Evolutionary conservation across 2,113 vertebrate species (phyloP).

Genomic region (Neodontobutis hainanensis): DNA sequence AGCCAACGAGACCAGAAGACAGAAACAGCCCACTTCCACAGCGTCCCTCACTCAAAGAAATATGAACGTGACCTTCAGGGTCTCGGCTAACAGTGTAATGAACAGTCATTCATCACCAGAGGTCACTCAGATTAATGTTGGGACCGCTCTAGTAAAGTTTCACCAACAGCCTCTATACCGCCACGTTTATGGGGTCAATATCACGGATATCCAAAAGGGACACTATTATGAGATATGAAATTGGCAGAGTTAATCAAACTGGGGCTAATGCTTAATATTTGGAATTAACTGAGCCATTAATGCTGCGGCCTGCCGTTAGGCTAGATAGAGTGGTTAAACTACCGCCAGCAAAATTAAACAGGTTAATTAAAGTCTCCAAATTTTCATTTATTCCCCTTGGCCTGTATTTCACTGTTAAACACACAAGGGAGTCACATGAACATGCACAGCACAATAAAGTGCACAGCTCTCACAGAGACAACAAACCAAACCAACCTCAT

Average conservation of each 20-base stretch:
- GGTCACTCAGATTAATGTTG: constrained; percentile 45
- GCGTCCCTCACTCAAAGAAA: constrained; percentile 26
- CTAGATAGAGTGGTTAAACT: constrained; percentile 68
- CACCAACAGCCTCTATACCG: constrained; percentile 14
- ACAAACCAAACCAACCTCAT: background rate
- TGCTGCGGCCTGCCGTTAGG: constrained; percentile 45
- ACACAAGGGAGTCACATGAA: constrained; percentile 27
- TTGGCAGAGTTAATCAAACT: constrained; percentile 71
- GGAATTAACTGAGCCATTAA: constrained; percentile 68
- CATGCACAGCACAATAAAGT: constrained; percentile 11
- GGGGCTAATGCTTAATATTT: constrained; percentile 69
- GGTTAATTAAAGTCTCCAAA: constrained; percentile 76
- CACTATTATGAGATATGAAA: constrained; percentile 64
- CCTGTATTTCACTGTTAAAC: constrained; percentile 34
- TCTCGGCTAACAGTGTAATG: constrained; percentile 41
- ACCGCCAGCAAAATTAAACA: constrained; percentile 70
- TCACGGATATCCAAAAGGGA: constrained; percentile 50
- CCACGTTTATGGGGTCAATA: constrained; percentile 49
- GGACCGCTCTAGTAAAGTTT: constrained; percentile 41
- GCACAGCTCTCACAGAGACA: background rate
- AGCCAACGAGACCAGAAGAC: constrained; percentile 45
- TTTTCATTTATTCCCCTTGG: constrained; percentile 40
- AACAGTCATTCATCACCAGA: constrained; percentile 45
- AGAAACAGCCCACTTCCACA: constrained; percentile 19
- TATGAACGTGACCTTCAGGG: constrained; percentile 53